Conservation (phyloP, 2,113 vertebrate genomes). For the Mesocricetus auratus region DNA sequence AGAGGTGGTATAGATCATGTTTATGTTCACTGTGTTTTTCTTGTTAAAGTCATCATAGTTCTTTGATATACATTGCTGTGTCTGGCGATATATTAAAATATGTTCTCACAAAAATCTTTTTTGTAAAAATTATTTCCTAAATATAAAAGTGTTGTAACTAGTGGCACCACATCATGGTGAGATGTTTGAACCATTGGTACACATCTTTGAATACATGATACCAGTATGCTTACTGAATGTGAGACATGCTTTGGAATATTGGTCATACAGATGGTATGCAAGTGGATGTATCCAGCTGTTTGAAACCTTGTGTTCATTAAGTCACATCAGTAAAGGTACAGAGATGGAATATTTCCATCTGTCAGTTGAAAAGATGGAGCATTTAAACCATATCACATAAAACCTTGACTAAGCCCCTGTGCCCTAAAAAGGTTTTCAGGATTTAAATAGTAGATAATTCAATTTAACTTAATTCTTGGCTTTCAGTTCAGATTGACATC, state of each 20-base stretch:
- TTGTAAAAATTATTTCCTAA: constrained; percentile 48
- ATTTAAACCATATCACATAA: neutral
- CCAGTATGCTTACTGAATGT: neutral
- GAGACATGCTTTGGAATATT: neutral
- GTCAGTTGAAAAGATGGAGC: neutral
- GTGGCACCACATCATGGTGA: neutral
- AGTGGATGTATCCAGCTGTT: neutral
- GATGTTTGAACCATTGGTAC: neutral
- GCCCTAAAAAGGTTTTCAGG: constrained; percentile 31
- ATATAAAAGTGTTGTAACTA: constrained; percentile 31
- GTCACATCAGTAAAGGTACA: neutral
- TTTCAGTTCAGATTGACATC: constrained; percentile 20
- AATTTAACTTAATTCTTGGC: constrained; percentile 50
- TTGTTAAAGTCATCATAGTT: neutral
- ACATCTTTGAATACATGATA: neutral
- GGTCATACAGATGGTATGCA: neutral
- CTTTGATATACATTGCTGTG: constrained; percentile 17
- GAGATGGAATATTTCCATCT: neutral
- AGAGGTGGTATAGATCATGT: neutral
- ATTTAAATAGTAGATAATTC: constrained; percentile 39
- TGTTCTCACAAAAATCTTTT: constrained; percentile 51
- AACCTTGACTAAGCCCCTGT: neutral
- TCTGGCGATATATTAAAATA: constrained; percentile 50
- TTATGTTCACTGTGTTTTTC: neutral
- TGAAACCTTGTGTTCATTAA: neutral